Conservation (phyloP, 2,797 vertebrate genomes). For the Coreius guichenoti region DNA sequence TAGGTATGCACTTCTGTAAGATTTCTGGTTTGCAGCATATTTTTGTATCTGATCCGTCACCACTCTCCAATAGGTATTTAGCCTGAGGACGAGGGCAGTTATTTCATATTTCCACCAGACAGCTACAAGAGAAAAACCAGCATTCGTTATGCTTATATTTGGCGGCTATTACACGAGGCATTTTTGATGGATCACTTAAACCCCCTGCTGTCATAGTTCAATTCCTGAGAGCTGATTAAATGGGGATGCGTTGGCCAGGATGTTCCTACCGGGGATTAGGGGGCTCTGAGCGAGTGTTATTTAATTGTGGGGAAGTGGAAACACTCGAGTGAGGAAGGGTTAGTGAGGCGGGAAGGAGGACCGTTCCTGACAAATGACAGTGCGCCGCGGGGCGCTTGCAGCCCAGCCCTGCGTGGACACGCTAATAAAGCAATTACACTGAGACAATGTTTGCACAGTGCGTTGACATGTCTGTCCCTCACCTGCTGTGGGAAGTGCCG, state of each 20-base stretch:
- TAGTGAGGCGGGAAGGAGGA: slow-evolving; percentile 53
- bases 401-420: slow-evolving; percentile 3
- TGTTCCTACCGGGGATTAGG: slow-evolving; percentile 45
- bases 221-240: slow-evolving; percentile 61
- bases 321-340: slow-evolving; percentile 50
- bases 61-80: slow-evolving; percentile 34
- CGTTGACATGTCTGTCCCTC: background rate
- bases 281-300: slow-evolving; percentile 47
- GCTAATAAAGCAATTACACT: slow-evolving; percentile 46
- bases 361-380: slow-evolving; percentile 52
- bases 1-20: background rate
- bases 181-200: slow-evolving; percentile 59
- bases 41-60: background rate
- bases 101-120: slow-evolving; percentile 46
- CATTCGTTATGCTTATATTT: slow-evolving; percentile 45
- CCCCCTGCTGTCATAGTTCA: slow-evolving; percentile 54
- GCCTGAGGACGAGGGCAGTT: slow-evolving; percentile 24
- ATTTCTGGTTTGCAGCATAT: slow-evolving; percentile 5
- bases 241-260: slow-evolving; percentile 37
- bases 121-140: slow-evolving; percentile 28
- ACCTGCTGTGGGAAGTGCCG: background rate
- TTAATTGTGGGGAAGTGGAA: slow-evolving; percentile 58
- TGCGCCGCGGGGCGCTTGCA: slow-evolving; percentile 9
- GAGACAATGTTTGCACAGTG: slow-evolving; percentile 40
- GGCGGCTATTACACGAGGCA: slow-evolving; percentile 49